phyloP scores from a whole-genome alignment of 2,113 vertebrate genomes.

The Pterophyllum scalare region DNA sequence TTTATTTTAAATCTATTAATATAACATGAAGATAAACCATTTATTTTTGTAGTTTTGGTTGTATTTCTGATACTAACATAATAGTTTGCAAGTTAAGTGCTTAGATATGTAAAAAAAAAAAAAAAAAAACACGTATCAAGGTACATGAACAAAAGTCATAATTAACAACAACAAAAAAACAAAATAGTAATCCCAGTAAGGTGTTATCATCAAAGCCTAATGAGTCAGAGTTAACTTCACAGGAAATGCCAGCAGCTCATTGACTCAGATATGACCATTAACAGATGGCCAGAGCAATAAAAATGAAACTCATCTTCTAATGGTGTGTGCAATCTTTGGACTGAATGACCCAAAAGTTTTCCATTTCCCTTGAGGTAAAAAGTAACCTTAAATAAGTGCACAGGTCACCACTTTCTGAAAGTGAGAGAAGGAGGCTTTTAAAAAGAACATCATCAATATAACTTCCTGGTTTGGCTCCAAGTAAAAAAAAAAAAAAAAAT shows the following conservation, averaged over 20 bases:
- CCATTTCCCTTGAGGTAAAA: not conserved
- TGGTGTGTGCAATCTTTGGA: not conserved
- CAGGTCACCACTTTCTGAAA: constrained; percentile 4
- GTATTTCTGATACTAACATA: not conserved
- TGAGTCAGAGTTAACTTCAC: not conserved
- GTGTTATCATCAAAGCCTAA: not conserved
- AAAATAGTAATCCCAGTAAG: not conserved
- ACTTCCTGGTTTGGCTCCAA: not conserved
- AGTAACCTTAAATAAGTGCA: not conserved
- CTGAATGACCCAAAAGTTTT: not conserved
- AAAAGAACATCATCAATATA: not conserved
- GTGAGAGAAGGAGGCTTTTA: not conserved
- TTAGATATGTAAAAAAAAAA: not conserved
- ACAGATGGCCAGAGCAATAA: not conserved
- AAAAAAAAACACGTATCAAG: not conserved
- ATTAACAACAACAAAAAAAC: not conserved
- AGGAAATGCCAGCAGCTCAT: not conserved
- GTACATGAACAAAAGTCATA: not conserved
- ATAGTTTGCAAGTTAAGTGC: not conserved
- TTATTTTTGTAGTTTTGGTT: accelerated
- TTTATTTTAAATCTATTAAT: not conserved
- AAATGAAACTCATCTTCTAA: not conserved
- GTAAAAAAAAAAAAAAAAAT: not conserved
- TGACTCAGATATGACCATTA: not conserved
- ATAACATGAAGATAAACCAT: not conserved